phyloP scores from a whole-genome alignment of 2,113 vertebrate genomes.

The Calonectris borealis region DNA sequence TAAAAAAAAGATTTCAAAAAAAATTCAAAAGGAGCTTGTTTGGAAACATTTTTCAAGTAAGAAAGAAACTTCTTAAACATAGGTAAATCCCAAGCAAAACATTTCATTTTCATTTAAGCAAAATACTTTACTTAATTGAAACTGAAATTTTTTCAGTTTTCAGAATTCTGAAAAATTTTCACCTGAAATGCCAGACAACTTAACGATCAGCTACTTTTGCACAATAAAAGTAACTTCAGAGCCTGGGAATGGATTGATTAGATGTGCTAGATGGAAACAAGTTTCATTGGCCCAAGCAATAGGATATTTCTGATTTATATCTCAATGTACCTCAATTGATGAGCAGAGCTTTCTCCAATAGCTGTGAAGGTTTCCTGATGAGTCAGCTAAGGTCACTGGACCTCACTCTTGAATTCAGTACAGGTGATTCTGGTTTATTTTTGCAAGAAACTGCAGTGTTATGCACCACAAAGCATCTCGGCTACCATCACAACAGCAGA shows the following conservation, averaged over 20 bases:
- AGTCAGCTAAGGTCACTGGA: neutral
- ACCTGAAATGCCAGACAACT: neutral
- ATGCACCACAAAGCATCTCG: neutral
- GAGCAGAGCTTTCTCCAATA: neutral
- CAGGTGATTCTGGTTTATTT: neutral
- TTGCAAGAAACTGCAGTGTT: neutral
- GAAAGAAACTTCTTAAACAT: neutral
- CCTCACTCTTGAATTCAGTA: neutral
- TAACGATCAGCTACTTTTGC: neutral
- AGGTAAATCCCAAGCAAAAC: neutral
- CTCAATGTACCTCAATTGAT: fast-evolving
- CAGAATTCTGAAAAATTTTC: neutral
- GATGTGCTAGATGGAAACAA: neutral
- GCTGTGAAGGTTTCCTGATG: neutral
- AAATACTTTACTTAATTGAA: neutral
- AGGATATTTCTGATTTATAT: neutral
- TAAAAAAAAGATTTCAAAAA: neutral
- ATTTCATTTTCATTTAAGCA: neutral
- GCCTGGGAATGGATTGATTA: neutral
- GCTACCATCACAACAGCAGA: neutral
- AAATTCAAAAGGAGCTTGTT: neutral
- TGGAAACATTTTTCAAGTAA: neutral
- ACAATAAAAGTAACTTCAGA: neutral
- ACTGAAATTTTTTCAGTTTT: neutral
- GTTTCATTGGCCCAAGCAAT: neutral